phyloP scores from a whole-genome alignment of 2,113 vertebrate species.

The Kobus ellipsiprymnus region DNA sequence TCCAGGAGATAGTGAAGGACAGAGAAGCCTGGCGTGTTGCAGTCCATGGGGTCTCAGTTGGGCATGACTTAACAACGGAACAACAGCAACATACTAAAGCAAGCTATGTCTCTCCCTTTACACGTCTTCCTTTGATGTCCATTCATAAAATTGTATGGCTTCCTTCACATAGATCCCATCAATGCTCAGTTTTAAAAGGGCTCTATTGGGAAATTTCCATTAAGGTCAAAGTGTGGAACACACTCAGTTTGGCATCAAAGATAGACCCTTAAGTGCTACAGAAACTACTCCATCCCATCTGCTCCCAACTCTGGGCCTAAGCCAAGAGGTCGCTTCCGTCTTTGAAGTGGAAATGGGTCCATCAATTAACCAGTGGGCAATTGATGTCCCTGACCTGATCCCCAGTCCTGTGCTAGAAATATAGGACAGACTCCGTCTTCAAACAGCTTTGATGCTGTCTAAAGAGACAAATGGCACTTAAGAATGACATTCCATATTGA shows the following conservation, averaged over 20 bases:
- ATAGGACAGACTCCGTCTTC: neutral
- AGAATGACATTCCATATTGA: neutral
- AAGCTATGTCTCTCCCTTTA: neutral
- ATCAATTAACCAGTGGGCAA: neutral
- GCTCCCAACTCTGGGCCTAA: neutral
- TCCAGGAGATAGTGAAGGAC: neutral
- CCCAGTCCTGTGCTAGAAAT: neutral
- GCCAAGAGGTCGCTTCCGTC: neutral
- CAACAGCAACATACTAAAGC: neutral
- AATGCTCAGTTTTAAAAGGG: neutral
- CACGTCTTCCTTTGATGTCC: neutral
- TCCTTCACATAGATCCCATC: neutral
- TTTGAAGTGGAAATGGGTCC: neutral
- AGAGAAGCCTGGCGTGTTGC: neutral
- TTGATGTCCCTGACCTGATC: neutral
- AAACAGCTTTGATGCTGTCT: neutral
- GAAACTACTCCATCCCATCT: neutral
- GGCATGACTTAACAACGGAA: neutral
- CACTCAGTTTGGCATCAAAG: neutral
- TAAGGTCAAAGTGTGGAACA: neutral
- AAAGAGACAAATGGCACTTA: neutral
- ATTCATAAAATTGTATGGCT: slow-evolving; percentile 26
- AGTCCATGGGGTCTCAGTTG: neutral
- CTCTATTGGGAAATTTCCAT: neutral
- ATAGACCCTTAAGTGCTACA: neutral